Percentiles rank a stretch among this genome's conserved stretches.
Evolutionary conservation across 2,797 vertebrate species (phyloP).

Genomic region (Heteromormyrus szaboi): DNA sequence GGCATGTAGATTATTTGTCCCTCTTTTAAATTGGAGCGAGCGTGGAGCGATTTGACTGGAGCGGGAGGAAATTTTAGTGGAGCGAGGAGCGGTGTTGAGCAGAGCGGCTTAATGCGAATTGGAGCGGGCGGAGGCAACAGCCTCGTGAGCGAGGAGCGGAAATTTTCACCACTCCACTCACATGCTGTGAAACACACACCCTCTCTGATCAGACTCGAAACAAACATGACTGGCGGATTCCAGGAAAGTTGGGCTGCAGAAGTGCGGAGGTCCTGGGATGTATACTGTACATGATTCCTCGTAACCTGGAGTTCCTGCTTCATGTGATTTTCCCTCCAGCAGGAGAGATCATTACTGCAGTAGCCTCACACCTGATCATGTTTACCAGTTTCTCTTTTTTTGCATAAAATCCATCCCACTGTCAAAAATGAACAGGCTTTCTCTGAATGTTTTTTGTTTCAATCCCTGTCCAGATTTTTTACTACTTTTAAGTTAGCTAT

Average conservation of each 20-base stretch:
- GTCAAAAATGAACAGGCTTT: neutral
- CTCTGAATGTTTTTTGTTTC: neutral
- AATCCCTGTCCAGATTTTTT: neutral
- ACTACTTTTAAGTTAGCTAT: neutral
- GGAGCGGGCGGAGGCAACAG: no score
- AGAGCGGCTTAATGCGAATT: no score
- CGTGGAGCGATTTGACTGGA: no score
- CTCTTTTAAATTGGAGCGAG: no score
- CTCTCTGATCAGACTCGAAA: neutral
- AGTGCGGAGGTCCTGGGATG: neutral
- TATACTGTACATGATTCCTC: neutral
- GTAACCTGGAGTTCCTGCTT: neutral
- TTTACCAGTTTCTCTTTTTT: neutral
- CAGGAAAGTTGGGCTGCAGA: neutral
- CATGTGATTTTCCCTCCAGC: neutral
- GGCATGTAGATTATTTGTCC: no score
- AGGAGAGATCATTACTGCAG: neutral
- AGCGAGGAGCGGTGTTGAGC: no score
- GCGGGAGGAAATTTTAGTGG: no score
- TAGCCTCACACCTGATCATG: no score
- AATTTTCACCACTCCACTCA: no score
- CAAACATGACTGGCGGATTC: neutral
- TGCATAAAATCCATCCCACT: neutral
- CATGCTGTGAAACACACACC: neutral
- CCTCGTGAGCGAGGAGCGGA: no score